Evolutionary conservation across 37 sponge, comb jelly and placozoan species (phyloP), one percentile per base, ranked within the genome.

Genomic region (Chondrosia reniformis): DNA sequence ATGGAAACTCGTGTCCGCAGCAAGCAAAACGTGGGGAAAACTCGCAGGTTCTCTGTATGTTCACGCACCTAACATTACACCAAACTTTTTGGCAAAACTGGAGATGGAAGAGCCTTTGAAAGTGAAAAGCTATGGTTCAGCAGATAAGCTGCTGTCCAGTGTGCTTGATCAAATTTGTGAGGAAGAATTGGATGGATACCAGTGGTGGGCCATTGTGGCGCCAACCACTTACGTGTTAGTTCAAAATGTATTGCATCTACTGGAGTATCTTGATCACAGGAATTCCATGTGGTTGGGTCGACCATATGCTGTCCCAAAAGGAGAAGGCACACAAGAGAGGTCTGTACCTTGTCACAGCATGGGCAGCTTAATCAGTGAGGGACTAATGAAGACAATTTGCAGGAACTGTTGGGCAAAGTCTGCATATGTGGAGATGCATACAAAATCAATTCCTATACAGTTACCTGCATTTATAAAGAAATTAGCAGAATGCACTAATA

Each of bases 191-290:
- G 61, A 59, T 13, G n/a, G 30, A 13, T 69, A 42, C 21, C 44
- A 69, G 72, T 69, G 72, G 72, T 36, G 19, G 2, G 72, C 72
- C 38, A 34, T 69, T 5, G 43, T 69, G 1, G 15, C 39, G 43
- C 36, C 72, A 17, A 69, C 42, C 43, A 69, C 72, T 38, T 69
- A 69, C 24, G 72, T 69, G 6, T 21, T 69, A 1, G 43, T 34
- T 36, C 25, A 37, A 24, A 34, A 24, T 3, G 8, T 69, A 25
- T 13, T 12, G 3, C 44, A 1, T 21, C 42, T 69, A 13, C 21
- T 69, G 42, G 4, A 39, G 43, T 69, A 69, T 6, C 3, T 69
- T 13, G 72, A 69, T 24, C 7, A 44, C 42, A 39, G 40, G 22
- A 44, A 69, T 3, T 44, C 42, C 39, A 24, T 34, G 32, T 21